Base-by-base conservation (phyloP, 2,888 invertebrate genomes). In the Abrostola tripartita region DNA sequence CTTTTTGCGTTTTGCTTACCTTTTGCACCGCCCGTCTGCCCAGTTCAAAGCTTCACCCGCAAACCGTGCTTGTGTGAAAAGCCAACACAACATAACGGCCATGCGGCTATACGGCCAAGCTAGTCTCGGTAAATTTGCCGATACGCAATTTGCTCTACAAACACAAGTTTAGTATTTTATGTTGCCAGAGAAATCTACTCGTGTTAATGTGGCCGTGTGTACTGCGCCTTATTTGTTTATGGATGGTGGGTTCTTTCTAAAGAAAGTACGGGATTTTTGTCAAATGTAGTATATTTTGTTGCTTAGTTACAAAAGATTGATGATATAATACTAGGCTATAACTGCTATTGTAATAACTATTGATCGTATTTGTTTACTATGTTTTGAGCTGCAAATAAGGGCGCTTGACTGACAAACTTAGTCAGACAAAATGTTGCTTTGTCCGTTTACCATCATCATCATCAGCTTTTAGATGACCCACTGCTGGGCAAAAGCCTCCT, bases 1-100 rank as follows among this genome's bases (percentile, higher is more conserved):
- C 24, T 38, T 10, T 37, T 8, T 40, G 71, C 81, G 70, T 76
- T 75, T 56, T 49, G 75, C 55, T 4, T 5, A 6, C 6, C 5
- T 60, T 47, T 47, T 47, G 14, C 24, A 37, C 62, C 84, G 88
- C 88, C 56, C 84, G 88, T 88, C 71, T 88, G 72, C 66, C 6
- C 56, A 44, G 54, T 71, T 72, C 84, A 83, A 88, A 88, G 86
- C 77, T 73, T 60, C 37, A 60, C 78, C 85, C 74, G 70, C 71
- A 66, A 68, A 66, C 71, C 66, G 65, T 71, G 79, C 71, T 83
- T 92, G 90, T 93, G 93, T 92, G 93, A 92, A 93, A 92, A 90
- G 88, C 91, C 86, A 92, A 92, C 88, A 92, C 69, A 75, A 79
- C 79, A 87, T 88, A 89, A 89, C 91, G 88, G 88, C 83, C 42